Evolutionary conservation across 2,888 invertebrate species (phyloP), one percentile per base, ranked within the genome.

Genomic region (Cryptus viduatorius): DNA sequence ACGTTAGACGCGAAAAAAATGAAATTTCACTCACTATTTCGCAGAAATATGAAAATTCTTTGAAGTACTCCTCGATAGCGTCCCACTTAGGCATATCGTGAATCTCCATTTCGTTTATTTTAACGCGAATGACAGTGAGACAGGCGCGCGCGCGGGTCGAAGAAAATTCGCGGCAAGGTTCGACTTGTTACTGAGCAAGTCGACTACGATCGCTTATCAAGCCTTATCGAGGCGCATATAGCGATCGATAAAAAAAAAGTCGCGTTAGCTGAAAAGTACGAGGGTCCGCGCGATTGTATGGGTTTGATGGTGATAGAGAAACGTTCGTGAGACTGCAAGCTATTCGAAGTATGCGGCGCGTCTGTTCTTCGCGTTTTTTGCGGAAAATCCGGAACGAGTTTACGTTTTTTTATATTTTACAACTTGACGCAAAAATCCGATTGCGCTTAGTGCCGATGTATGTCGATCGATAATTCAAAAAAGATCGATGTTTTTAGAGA

Each of bases 31-130:
- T 91, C 84, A 92, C 91, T 85, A 87, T 71, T 3, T 71, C 59
- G 76, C 88, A 89, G 14, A 90, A 85, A 14, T 86, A 4, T 3
- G 73, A 4, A 29, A 92, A 89, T 79, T 92, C 91, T 48, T 86
- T 68, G 8, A 88, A 82, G 75, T 89, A 92, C 71, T 92, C 92
- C n/a, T 92, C 90, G 67, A 91, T 79, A 29, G 89, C 89, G 83
- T 91, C 88, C 90, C 89, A 91, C 80, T 84, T 90, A 46, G 84
- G 19, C 77, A 92, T 87, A 5, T 82, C n/a, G 16, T 37, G 81
- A 46, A 92, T 88, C 75, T 92, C 92, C 92, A 92, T 92, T 65
- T 8, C 78, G 42, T 14, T 19, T n/a, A 50, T 65, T 42, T 42
- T 7, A 14, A 61, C 61, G 42, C 3, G 7, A 37, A 19, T n/a